Conservation (phyloP, 1,140 invertebrate species). For the Bombyx mandarina region DNA sequence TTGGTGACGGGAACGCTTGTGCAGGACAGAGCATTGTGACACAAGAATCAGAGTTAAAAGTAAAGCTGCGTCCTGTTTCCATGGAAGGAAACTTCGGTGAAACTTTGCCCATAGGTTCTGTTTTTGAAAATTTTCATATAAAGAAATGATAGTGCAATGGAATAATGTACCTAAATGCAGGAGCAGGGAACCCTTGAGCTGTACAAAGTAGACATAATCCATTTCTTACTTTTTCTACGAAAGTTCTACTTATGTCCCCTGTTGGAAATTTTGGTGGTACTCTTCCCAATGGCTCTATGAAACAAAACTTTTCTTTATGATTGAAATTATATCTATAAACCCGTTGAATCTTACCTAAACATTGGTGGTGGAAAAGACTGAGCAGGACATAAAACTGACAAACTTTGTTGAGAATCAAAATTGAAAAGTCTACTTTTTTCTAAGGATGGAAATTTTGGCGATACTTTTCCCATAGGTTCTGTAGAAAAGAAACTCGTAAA, state of each 20-base stretch:
- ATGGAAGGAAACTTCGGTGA: constrained; percentile 72
- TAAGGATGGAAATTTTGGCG: constrained; percentile 76
- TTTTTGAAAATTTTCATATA: constrained; percentile 28
- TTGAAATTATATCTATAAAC: constrained; percentile 8
- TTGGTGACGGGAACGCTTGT: constrained; percentile 75
- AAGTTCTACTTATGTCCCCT: constrained; percentile 63
- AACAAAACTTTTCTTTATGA: constrained; percentile 23
- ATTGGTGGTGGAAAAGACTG: constrained; percentile 77
- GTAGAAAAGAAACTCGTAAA: constrained; percentile 28
- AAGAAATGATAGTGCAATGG: constrained; percentile 8
- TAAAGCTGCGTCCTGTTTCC: constrained; percentile 74
- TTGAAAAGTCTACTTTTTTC: constrained; percentile 76
- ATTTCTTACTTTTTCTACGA: constrained; percentile 28
- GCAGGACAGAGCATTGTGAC: constrained; percentile 74
- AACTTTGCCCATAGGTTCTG: constrained; percentile 74
- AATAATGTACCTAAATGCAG: constrained; percentile 72
- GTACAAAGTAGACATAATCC: constrained; percentile 66
- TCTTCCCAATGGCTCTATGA: constrained; percentile 72
- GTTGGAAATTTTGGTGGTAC: constrained; percentile 76
- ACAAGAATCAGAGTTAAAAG: constrained; percentile 51
- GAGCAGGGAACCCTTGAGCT: constrained; percentile 76
- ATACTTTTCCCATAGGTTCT: constrained; percentile 73
- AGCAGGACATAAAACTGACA: constrained; percentile 58
- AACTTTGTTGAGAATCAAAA: constrained; percentile 45
- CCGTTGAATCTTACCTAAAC: constrained; percentile 64